Conservation (phyloP, 1,140 invertebrate genomes). For the Temnothorax longispinosus region DNA sequence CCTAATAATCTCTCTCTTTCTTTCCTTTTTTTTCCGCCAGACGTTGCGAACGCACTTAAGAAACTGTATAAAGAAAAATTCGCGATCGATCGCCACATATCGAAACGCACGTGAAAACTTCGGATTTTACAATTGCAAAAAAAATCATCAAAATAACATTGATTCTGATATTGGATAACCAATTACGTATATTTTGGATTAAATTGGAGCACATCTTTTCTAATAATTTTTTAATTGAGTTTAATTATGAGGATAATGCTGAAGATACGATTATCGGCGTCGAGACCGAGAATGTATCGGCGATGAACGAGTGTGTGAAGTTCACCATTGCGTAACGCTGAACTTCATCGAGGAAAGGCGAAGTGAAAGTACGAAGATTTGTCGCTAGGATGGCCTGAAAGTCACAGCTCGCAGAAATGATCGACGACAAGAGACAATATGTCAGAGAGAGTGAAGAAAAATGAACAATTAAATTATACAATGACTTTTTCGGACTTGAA, state of each 20-base stretch:
- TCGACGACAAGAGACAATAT: background rate
- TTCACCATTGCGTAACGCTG: conserved; percentile 6
- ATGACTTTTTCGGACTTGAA: background rate
- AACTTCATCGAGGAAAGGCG: background rate
- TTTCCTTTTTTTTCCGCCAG: background rate
- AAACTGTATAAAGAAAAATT: background rate
- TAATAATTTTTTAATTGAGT: background rate
- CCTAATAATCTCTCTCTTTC: background rate
- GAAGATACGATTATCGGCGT: conserved; percentile 4
- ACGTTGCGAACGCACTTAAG: background rate
- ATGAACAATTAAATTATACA: background rate
- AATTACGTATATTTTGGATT: background rate
- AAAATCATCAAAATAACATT: background rate
- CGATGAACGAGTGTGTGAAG: conserved; percentile 1
- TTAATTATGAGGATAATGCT: background rate
- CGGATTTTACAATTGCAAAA: background rate
- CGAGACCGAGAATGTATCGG: background rate
- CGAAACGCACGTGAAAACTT: conserved; percentile 1
- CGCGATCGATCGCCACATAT: background rate
- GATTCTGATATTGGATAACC: background rate
- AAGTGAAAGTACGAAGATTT: background rate
- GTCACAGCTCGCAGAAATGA: background rate
- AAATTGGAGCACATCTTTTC: background rate
- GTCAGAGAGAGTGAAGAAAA: background rate
- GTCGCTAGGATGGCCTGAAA: background rate